Conservation (phyloP, 64 coral and sea anemone species). For the Porites lutea region DNA sequence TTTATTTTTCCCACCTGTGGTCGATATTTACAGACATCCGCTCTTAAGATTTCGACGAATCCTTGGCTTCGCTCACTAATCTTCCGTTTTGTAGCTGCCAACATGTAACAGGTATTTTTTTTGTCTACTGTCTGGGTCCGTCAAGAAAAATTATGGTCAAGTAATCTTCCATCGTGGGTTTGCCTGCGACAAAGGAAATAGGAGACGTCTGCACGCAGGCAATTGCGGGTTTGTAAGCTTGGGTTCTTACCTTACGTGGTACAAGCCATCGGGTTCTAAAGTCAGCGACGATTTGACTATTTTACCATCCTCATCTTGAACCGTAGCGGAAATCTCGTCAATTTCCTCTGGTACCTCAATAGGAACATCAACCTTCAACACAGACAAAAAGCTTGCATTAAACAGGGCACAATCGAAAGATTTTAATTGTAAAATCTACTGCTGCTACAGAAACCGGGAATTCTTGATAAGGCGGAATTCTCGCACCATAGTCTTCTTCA, state of each 20-base stretch:
- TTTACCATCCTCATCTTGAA: conserved; percentile 76
- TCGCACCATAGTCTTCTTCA: not conserved
- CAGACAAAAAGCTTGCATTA: not conserved
- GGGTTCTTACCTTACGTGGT: conserved; percentile 67
- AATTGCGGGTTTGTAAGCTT: not conserved
- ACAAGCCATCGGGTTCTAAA: conserved; percentile 70
- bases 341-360: conserved; percentile 82
- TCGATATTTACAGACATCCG: too few relatives aligned
- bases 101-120: too few relatives aligned
- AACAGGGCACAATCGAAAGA: too few relatives aligned
- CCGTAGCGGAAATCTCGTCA: conserved; percentile 61
- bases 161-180: too few relatives aligned
- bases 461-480: not conserved
- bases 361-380: conserved; percentile 79
- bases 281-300: conserved; percentile 64
- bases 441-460: too few relatives aligned
- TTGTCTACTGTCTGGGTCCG: too few relatives aligned
- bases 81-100: too few relatives aligned
- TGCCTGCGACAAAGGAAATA: not conserved
- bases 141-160: too few relatives aligned
- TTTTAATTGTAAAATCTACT: too few relatives aligned
- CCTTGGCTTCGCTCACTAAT: too few relatives aligned
- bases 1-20: too few relatives aligned
- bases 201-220: not conserved
- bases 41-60: too few relatives aligned